Percentiles rank a stretch among this genome's conserved stretches.
Conservation (phyloP, 2,113 vertebrate genomes). For the Phalacrocorax pelagicus region DNA sequence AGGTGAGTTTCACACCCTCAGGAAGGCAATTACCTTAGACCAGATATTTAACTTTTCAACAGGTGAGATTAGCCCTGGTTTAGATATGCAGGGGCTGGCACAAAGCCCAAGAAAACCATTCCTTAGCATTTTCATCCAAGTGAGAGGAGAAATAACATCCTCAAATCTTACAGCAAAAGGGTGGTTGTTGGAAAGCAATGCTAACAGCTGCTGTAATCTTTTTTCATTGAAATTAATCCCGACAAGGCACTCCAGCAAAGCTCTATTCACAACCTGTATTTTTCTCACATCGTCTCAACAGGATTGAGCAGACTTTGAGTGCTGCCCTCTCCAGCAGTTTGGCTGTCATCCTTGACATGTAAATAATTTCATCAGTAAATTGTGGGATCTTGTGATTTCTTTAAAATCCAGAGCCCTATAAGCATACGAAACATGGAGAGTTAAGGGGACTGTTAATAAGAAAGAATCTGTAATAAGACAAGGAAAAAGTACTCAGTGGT, state of each 20-base stretch:
- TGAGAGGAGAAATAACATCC: background rate
- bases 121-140: background rate
- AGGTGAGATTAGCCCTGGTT: background rate
- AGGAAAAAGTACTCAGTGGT: background rate
- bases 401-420: background rate
- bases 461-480: background rate
- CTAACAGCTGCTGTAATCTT: background rate
- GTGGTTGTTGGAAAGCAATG: background rate
- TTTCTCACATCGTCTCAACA: background rate
- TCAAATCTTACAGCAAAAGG: background rate
- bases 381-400: background rate
- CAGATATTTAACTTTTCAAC: background rate
- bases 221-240: background rate
- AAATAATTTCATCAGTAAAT: background rate
- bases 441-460: background rate
- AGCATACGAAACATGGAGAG: background rate
- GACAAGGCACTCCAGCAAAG: background rate
- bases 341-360: background rate
- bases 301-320: background rate
- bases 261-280: background rate
- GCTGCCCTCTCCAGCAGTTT: background rate
- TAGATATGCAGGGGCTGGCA: background rate
- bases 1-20: too few relatives aligned
- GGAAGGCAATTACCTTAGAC: background rate
- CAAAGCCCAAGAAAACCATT: rapidly evolving